phyloP scores from a whole-genome alignment of 2,888 invertebrate genomes.

The Lacanobia wlatinum region DNA sequence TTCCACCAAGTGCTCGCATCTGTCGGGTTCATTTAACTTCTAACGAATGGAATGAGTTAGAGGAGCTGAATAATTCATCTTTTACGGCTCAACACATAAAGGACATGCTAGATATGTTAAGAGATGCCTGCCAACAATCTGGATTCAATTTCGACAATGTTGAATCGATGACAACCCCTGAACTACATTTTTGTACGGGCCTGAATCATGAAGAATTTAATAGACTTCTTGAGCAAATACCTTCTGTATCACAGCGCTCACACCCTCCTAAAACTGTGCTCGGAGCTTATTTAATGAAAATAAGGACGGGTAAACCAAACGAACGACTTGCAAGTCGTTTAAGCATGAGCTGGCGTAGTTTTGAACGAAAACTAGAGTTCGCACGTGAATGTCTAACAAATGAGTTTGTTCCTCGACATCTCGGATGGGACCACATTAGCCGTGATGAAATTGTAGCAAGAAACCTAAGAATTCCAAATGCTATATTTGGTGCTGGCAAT shows the following conservation, averaged over 20 bases:
- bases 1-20: constrained; percentile 9
- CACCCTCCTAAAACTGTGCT: not conserved
- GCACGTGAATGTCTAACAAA: constrained; percentile 4
- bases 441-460: constrained; percentile 10
- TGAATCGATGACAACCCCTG: not conserved
- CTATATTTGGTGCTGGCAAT: constrained; percentile 12
- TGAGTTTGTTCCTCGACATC: constrained; percentile 8
- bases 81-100: constrained; percentile 6
- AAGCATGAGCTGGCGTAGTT: constrained; percentile 1
- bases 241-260: constrained; percentile 5
- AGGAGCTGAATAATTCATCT: constrained; percentile 4
- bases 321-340: constrained; percentile 7
- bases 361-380: not conserved
- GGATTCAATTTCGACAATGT: constrained; percentile 1
- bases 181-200: constrained; percentile 13
- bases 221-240: constrained; percentile 2
- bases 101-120: not conserved
- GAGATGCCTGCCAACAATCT: constrained; percentile 7
- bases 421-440: constrained; percentile 7
- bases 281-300: constrained; percentile 7
- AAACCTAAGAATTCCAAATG: constrained; percentile 10
- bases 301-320: not conserved
- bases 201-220: constrained; percentile 6
- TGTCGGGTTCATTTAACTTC: constrained; percentile 4
- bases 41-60: constrained; percentile 6